A percentile compares a stretch with the other conserved stretches of the same genome.
phyloP scores from a whole-genome alignment of 2,113 vertebrate species.

The Catagonus wagneri region DNA sequence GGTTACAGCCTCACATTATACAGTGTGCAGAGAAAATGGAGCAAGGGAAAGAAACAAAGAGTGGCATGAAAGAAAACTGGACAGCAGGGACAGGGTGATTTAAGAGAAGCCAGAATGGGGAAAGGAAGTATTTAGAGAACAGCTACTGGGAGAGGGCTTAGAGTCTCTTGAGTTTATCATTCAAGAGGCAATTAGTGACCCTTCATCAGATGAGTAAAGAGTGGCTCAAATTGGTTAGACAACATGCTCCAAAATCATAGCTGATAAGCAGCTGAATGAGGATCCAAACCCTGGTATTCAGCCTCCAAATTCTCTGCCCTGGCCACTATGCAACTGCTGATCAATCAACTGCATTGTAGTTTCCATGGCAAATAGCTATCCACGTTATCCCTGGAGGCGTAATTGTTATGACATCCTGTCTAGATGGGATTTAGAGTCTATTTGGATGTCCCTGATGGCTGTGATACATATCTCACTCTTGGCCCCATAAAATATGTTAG shows the following conservation, averaged over 20 bases:
- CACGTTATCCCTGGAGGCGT: not conserved
- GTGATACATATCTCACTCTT: not conserved
- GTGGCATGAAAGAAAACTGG: not conserved
- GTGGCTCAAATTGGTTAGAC: not conserved
- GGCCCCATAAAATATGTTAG: not conserved
- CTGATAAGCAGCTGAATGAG: not conserved
- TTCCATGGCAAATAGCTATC: conserved; percentile 32
- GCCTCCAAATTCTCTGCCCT: not conserved
- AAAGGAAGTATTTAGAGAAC: not conserved
- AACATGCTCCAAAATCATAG: not conserved
- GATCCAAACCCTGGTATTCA: not conserved
- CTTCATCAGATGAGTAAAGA: conserved; percentile 33
- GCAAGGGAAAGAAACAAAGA: not conserved
- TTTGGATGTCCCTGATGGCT: not conserved
- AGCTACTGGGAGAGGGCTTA: not conserved
- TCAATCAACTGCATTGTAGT: not conserved
- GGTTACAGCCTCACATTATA: not conserved
- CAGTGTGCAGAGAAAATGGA: not conserved
- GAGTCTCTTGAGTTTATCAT: not conserved
- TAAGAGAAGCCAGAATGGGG: not conserved
- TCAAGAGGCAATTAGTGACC: not conserved
- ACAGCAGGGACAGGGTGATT: not conserved
- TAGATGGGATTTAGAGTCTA: not conserved
- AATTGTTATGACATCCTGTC: not conserved
- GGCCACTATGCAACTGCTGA: not conserved